Evolutionary conservation across 1,140 invertebrate species (phyloP), one percentile per base, ranked within the genome.

Genomic region (Cotesia chilonis): DNA sequence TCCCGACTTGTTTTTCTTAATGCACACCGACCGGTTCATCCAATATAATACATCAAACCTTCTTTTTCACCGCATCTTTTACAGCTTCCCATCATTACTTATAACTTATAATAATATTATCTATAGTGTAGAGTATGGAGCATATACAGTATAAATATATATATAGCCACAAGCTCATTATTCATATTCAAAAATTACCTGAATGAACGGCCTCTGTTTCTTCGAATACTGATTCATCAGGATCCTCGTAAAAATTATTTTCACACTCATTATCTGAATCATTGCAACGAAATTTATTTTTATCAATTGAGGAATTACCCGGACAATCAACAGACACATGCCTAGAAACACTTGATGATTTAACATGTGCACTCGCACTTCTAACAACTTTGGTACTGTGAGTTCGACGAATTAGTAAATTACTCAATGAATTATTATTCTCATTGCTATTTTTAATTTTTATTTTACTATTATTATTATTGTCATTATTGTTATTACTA

Each of bases 331-430:
- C 73, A 5, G 78, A 78, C 4, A 73, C 77, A 35, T 81, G 80
- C 59, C 71, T 71, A n/a, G 70, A 47, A 59, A 3, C 20, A n/a
- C 41, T 47, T 10, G 41, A 47, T 47, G 75, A 51, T 63, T 78
- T 81, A 20, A 80, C 75, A 70, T 87, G 70, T 10, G 86, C 83
- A 64, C 86, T 85, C 4, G 82, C 91, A 76, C 91, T 92, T 67
- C 91, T 87, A 0, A 90, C 89, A 12, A 93, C 79, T 81, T 93
- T 93, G 1, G 91, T 92, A 75, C 92, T 92, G 76, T 92, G 90
- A 1, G 92, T 92, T 54, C 92, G 84, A 5, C 92, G 85, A 72
- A 93, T 92, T 57, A 88, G 75, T 70, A 85, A 74, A 71, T 82
- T 85, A 7, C 83, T 82, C 14, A 87, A 77, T 4, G 78, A 79